Evolutionary conservation across 2,888 invertebrate genomes (phyloP).

Genomic region (Acrocera orbiculus): DNA sequence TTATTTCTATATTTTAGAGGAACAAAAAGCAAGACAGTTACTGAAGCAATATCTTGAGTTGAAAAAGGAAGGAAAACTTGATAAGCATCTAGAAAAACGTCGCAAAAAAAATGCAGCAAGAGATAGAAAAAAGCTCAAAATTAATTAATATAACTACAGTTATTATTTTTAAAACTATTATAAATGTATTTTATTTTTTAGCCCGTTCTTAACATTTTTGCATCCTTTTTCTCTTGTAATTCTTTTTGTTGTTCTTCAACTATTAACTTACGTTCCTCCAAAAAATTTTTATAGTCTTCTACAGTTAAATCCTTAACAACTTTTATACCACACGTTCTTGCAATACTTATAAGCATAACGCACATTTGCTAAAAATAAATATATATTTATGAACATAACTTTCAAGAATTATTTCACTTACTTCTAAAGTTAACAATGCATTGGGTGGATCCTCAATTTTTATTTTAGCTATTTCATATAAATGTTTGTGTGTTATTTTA

Average conservation of each 20-base stretch:
- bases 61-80: conserved; percentile 57
- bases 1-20: conserved; percentile 42
- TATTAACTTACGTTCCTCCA: conserved; percentile 51
- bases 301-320: conserved; percentile 60
- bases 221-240: conserved; percentile 68
- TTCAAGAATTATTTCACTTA: conserved; percentile 10
- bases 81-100: conserved; percentile 63
- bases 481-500: conserved; percentile 80
- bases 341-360: conserved; percentile 55
- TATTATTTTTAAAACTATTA: conserved; percentile 13
- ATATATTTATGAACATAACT: background rate
- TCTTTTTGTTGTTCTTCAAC: conserved; percentile 58
- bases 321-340: conserved; percentile 69
- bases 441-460: conserved; percentile 70
- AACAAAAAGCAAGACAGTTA: conserved; percentile 52
- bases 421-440: conserved; percentile 26
- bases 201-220: conserved; percentile 74
- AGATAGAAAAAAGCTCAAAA: conserved; percentile 27
- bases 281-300: conserved; percentile 64
- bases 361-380: conserved; percentile 48
- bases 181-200: conserved; percentile 15
- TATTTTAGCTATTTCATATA: conserved; percentile 96
- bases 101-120: conserved; percentile 49
- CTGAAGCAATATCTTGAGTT: conserved; percentile 66
- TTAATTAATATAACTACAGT: conserved; percentile 18